Percentiles rank a stretch among this genome's conserved stretches.
Evolutionary conservation across 1,140 invertebrate genomes (phyloP).

Genomic region (Pseudoatta argentina): DNA sequence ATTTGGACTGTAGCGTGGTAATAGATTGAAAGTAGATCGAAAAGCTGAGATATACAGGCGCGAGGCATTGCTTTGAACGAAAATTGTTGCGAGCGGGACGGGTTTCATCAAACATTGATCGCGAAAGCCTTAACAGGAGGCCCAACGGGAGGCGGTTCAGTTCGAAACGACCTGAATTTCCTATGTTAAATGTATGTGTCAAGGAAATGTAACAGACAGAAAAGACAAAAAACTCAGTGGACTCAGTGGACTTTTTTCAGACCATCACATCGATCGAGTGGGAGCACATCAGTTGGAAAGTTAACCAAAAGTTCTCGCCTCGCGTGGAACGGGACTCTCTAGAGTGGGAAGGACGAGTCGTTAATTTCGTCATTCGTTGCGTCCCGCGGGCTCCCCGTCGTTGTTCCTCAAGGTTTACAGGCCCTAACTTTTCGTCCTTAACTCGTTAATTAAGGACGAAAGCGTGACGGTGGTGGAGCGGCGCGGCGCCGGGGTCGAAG

Average conservation of each 20-base stretch:
- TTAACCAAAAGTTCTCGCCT: slow-evolving; percentile 72
- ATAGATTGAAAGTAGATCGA: slow-evolving; percentile 23
- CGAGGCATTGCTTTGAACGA: slow-evolving; percentile 4
- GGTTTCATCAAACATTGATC: slow-evolving; percentile 5
- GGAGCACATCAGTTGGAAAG: slow-evolving; percentile 46
- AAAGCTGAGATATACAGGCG: neutral
- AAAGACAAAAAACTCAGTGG: neutral
- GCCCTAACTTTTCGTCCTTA: slow-evolving; percentile 79
- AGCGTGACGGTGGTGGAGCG: slow-evolving; percentile 63
- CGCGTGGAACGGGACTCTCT: slow-evolving; percentile 58
- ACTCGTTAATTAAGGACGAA: slow-evolving; percentile 80
- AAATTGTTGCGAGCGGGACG: neutral
- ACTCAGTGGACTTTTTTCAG: slow-evolving; percentile 8
- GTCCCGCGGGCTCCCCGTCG: slow-evolving; percentile 71
- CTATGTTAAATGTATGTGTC: neutral
- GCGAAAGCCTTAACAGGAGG: neutral
- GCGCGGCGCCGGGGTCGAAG: slow-evolving; percentile 47
- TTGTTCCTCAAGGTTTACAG: slow-evolving; percentile 77
- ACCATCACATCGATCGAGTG: slow-evolving; percentile 34
- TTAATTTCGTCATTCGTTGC: slow-evolving; percentile 79
- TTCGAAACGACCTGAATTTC: neutral
- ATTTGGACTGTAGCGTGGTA: neutral
- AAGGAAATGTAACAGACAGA: neutral
- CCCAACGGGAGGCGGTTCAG: neutral
- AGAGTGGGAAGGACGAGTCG: slow-evolving; percentile 72